Percentiles rank a stretch among this genome's conserved stretches.
phyloP scores from a whole-genome alignment of 2,888 invertebrate species.

The Cryptocheilus praepositus region DNA sequence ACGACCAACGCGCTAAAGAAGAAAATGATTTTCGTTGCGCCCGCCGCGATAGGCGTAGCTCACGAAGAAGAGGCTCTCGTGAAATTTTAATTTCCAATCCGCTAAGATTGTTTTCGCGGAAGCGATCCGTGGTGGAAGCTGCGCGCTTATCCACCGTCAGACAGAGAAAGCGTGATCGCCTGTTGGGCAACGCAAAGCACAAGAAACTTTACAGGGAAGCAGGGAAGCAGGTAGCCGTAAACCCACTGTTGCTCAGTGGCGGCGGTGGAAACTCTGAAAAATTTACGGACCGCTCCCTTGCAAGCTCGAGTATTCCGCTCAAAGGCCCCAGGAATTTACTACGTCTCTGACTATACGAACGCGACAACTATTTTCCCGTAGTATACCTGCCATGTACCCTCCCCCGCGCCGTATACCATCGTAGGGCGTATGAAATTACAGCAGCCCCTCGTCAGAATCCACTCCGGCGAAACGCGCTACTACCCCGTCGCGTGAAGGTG shows the following conservation, averaged over 20 bases:
- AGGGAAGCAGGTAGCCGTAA: constrained; percentile 5
- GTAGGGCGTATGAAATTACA: no score
- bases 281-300: constrained; percentile 27
- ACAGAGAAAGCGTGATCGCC: background rate
- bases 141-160: background rate
- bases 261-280: constrained; percentile 34
- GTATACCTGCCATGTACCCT: constrained; percentile 19
- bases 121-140: constrained; percentile 20
- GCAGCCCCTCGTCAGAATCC: no score
- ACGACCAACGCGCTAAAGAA: constrained; percentile 13
- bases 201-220: background rate
- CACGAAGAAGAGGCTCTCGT: constrained; percentile 12
- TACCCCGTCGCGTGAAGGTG: no score
- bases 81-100: constrained; percentile 60
- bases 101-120: constrained; percentile 46
- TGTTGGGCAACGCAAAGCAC: background rate
- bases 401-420: constrained; percentile 6
- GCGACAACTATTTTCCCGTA: constrained; percentile 41
- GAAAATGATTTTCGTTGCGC: constrained; percentile 13
- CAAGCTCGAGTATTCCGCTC: constrained; percentile 33
- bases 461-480: no score
- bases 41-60: background rate
- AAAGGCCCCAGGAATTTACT: constrained; percentile 45
- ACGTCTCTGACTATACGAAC: constrained; percentile 29
- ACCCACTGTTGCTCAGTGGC: constrained; percentile 17